Conservation (phyloP, 1,140 invertebrate species). For the Polypedilum vanderplanki region DNA sequence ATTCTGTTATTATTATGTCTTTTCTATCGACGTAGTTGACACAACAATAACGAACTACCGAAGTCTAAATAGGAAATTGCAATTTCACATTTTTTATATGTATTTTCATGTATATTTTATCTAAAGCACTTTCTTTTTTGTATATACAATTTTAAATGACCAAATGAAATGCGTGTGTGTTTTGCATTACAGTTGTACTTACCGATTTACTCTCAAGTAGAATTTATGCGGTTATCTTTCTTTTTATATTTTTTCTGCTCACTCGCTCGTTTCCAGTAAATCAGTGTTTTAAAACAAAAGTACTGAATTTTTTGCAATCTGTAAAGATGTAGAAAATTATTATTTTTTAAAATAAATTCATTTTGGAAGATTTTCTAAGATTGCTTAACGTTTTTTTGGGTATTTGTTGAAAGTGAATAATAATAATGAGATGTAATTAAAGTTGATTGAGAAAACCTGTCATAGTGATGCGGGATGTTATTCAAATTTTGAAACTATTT, state of each 20-base stretch:
- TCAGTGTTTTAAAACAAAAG: not conserved
- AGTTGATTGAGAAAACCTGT: not conserved
- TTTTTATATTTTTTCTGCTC: not conserved
- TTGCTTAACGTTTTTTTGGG: not conserved
- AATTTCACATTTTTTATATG: not conserved
- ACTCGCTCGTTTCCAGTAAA: not conserved
- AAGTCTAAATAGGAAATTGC: slow-evolving; percentile 18
- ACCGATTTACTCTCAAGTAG: not conserved
- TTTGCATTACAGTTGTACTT: not conserved
- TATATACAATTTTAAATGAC: not conserved
- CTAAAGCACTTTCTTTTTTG: not conserved
- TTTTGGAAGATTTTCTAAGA: not conserved
- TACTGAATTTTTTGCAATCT: not conserved
- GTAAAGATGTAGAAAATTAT: not conserved
- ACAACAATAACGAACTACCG: not conserved
- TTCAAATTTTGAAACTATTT: too few species aligned
- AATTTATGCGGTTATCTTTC: not conserved
- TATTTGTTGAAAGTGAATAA: not conserved
- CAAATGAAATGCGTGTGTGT: not conserved
- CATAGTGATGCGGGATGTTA: too few species aligned
- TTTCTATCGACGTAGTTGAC: not conserved
- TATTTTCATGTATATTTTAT: not conserved
- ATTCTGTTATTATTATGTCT: not conserved
- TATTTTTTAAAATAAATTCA: not conserved
- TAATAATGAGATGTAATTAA: slow-evolving; percentile 1